Conservation (phyloP, 1,140 invertebrate genomes). For the Microplitis demolitor region DNA sequence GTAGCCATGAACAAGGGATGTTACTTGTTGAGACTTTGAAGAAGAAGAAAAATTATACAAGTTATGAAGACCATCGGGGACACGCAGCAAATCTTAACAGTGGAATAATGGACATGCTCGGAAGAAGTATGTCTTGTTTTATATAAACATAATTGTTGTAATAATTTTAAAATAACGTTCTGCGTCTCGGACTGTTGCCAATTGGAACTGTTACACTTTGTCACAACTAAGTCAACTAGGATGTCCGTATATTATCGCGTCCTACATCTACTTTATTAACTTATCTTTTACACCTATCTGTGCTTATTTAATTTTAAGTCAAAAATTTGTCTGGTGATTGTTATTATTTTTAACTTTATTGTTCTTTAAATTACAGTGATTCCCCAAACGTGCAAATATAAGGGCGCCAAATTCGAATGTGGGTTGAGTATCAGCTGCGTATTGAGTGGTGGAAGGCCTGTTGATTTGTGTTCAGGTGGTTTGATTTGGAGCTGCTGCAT, state of each 20-base stretch:
- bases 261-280: constrained; percentile 21
- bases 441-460: constrained; percentile 80
- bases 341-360: constrained; percentile 15
- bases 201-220: constrained; percentile 19
- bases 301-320: not conserved
- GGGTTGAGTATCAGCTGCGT: constrained; percentile 89
- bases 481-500: constrained; percentile 94
- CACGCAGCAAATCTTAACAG: constrained; percentile 64
- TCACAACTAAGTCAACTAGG: constrained; percentile 11
- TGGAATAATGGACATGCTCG: constrained; percentile 79
- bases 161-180: constrained; percentile 9
- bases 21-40: constrained; percentile 73
- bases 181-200: constrained; percentile 12
- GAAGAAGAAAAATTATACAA: constrained; percentile 65
- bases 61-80: constrained; percentile 52
- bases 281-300: not conserved
- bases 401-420: constrained; percentile 86
- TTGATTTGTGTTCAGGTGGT: constrained; percentile 91
- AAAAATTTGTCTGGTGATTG: not conserved
- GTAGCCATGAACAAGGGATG: constrained; percentile 74
- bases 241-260: constrained; percentile 17
- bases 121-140: constrained; percentile 71
- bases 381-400: constrained; percentile 88
- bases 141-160: not conserved
- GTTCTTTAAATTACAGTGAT: constrained; percentile 75